Percentiles rank a stretch among this genome's conserved stretches.
Conservation (phyloP, 2,888 invertebrate genomes). For the Cataglyphis rosenhaueri region DNA sequence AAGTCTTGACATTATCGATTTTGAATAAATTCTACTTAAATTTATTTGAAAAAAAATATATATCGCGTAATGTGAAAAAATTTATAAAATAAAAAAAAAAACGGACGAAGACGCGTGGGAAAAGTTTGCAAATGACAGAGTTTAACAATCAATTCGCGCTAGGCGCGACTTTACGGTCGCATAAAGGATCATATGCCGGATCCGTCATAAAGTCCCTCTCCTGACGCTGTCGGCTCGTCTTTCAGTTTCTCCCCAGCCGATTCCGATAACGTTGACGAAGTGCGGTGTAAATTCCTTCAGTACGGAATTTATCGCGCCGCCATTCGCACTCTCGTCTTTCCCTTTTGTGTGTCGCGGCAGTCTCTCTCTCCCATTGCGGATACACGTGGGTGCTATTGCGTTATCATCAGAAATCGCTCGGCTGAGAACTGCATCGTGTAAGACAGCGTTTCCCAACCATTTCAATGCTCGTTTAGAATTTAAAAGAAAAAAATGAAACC, state of each 20-base stretch:
- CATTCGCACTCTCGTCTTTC: constrained; percentile 48
- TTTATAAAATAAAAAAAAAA: background rate
- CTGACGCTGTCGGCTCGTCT: constrained; percentile 21
- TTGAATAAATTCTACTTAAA: constrained; percentile 21
- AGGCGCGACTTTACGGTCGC: constrained; percentile 71
- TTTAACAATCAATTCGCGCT: constrained; percentile 70
- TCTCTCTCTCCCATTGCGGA: constrained; percentile 10
- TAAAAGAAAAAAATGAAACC: background rate
- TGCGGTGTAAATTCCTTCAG: constrained; percentile 51
- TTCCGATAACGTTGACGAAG: constrained; percentile 66
- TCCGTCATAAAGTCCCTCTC: constrained; percentile 70
- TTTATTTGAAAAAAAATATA: background rate
- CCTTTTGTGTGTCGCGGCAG: constrained; percentile 24
- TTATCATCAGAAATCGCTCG: constrained; percentile 11
- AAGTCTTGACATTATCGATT: constrained; percentile 16
- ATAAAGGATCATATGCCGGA: constrained; percentile 73
- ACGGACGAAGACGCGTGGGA: background rate
- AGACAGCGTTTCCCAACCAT: constrained; percentile 6
- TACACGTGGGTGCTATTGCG: constrained; percentile 23
- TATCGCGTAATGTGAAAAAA: constrained; percentile 5
- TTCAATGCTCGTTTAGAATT: background rate
- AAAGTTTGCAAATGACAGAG: constrained; percentile 59
- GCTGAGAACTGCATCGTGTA: constrained; percentile 18
- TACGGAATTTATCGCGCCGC: constrained; percentile 64
- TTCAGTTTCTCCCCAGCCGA: constrained; percentile 57